Evolutionary conservation across 2,888 invertebrate species (phyloP), one percentile per base, ranked within the genome.

Genomic region (Exocentrus adspersus): DNA sequence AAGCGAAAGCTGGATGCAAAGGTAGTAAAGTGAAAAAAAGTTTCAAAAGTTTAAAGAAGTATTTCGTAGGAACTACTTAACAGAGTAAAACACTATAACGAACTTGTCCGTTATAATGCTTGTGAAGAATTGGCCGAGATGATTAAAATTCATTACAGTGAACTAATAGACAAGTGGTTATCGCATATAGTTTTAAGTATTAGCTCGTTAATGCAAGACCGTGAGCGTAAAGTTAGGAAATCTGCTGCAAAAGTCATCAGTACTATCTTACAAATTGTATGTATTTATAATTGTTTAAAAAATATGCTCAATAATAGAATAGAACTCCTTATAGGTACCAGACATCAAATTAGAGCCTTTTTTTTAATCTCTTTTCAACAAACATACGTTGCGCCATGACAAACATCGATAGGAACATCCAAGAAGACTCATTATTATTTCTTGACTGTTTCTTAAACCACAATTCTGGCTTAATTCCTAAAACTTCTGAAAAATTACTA

Each of bases 301-400:
- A 30, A 20, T 10, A 21, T 20, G 10, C 1, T 37, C 10, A 46
- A 24, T 56, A 30, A 37, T 48, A 6, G 30, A 43, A 42, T 10
- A 53, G 21, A 21, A 43, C 50, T 48, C 45, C 48, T 75, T 73
- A 10, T 69, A 85, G 84, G 79, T 85, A 52, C 78, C 84, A 4
- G 78, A 77, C 6, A 80, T 85, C 7, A 88, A 88, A 72, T 80
- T 91, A 10, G 80, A 85, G 41, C 93, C 95, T 7, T 94, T 93
- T n/a, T 79, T 92, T 92, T 77, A 88, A 90, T 65, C 85, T 92
- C 4, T 83, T 96, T 64, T 88, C 91, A 16, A 91, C 93, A 1
- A 93, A 94, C 80, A 81, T 96, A 48, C 87, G 91, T 56, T 95
- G 95, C 84, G 92, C 94, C 0, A 94, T 97, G 93, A 95, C 95